Evolutionary conservation across 2,888 invertebrate genomes (phyloP).

Genomic region (Sarcophaga carnaria): DNA sequence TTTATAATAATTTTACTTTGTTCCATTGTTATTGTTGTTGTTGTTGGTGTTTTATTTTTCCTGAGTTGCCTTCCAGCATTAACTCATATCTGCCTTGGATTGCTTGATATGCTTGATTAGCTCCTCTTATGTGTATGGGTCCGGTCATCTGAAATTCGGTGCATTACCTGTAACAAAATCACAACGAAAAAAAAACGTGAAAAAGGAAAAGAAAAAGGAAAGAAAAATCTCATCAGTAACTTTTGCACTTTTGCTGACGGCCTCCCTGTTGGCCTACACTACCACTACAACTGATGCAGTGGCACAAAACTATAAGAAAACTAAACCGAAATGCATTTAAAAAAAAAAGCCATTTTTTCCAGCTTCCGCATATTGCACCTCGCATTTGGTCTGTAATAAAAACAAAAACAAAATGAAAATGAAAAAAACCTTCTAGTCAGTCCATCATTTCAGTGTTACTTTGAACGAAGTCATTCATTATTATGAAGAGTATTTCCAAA

Average conservation of each 20-base stretch:
- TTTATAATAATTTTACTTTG: constrained; percentile 38
- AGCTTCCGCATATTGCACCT: constrained; percentile 63
- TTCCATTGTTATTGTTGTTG: constrained; percentile 13
- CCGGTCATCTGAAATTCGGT: constrained; percentile 57
- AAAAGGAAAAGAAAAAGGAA: constrained; percentile 22
- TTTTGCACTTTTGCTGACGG: constrained; percentile 63
- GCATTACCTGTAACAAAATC: background rate
- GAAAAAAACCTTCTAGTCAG: constrained; percentile 49
- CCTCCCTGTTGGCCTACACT: constrained; percentile 35
- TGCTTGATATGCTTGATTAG: constrained; percentile 55
- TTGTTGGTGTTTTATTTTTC: constrained; percentile 1
- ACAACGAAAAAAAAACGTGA: background rate
- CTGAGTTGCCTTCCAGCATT: too few relatives aligned
- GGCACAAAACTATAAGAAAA: constrained; percentile 49
- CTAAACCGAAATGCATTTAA: constrained; percentile 13
- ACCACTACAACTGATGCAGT: constrained; percentile 34
- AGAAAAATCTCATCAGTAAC: constrained; percentile 67
- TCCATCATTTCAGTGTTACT: constrained; percentile 46
- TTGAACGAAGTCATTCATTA: background rate
- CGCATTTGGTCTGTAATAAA: constrained; percentile 7
- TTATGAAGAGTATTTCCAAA: too few relatives aligned
- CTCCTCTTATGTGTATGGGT: constrained; percentile 34
- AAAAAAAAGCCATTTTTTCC: constrained; percentile 38
- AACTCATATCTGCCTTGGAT: too few relatives aligned
- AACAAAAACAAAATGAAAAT: too few relatives aligned